Evolutionary conservation across 2,797 vertebrate genomes (phyloP).

Genomic region (Ctenopoma multispine): DNA sequence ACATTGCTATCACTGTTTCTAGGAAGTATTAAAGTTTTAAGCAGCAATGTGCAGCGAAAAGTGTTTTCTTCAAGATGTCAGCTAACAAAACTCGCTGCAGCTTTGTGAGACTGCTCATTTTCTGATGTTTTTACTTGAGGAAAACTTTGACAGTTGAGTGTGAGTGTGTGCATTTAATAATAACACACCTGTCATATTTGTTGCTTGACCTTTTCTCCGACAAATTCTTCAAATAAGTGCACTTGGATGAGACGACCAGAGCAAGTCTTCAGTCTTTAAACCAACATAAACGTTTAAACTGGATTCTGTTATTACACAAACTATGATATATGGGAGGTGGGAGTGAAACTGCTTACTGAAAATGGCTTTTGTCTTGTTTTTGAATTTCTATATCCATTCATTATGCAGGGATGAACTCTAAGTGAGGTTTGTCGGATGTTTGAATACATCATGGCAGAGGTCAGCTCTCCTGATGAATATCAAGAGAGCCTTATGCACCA

Average conservation of each 20-base stretch:
- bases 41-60: neutral
- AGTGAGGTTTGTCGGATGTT: slow-evolving; percentile 44
- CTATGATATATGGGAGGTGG: neutral
- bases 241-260: slow-evolving; percentile 20
- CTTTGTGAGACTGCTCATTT: slow-evolving; percentile 24
- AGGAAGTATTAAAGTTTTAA: neutral
- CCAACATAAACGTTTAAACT: neutral
- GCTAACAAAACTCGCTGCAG: slow-evolving; percentile 2
- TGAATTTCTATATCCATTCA: slow-evolving; percentile 71
- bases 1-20: neutral
- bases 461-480: slow-evolving; percentile 85
- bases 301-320: slow-evolving; percentile 20
- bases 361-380: slow-evolving; percentile 66
- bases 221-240: slow-evolving; percentile 4
- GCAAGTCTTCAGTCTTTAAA: neutral
- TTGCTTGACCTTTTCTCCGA: slow-evolving; percentile 11
- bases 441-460: slow-evolving; percentile 68
- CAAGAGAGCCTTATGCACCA: slow-evolving; percentile 69
- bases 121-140: slow-evolving; percentile 11
- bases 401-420: slow-evolving; percentile 77
- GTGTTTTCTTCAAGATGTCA: slow-evolving; percentile 2
- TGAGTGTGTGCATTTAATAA: slow-evolving; percentile 27
- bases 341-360: slow-evolving; percentile 24
- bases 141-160: slow-evolving; percentile 9
- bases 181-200: slow-evolving; percentile 12